phyloP scores from a whole-genome alignment of 1,140 invertebrate species.

The Drosophila simulans region DNA sequence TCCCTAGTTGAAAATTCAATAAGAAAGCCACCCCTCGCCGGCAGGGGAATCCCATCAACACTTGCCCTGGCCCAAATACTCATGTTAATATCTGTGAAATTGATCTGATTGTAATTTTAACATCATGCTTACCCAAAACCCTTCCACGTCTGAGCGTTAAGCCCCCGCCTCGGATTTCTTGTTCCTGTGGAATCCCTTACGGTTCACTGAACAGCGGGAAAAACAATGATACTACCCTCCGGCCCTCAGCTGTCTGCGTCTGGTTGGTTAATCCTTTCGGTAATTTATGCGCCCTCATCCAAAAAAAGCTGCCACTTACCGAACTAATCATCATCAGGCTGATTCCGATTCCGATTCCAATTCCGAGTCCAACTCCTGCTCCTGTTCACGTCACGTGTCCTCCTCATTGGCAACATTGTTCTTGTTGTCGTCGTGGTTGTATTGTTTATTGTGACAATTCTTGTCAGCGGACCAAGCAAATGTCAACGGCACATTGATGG shows the following conservation, averaged over 20 bases:
- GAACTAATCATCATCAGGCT: constrained; percentile 79
- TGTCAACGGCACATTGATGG: constrained; percentile 82
- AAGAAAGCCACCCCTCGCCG: constrained; percentile 53
- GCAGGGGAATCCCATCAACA: constrained; percentile 50
- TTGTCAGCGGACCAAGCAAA: constrained; percentile 78
- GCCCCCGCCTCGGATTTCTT: not conserved
- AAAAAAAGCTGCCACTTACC: constrained; percentile 71
- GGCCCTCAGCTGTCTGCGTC: constrained; percentile 59
- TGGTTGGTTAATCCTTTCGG: constrained; percentile 76
- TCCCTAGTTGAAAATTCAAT: constrained; percentile 23
- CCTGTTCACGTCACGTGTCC: constrained; percentile 70
- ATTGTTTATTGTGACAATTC: constrained; percentile 83
- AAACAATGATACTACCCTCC: constrained; percentile 52
- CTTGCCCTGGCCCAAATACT: constrained; percentile 58
- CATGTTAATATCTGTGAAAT: constrained; percentile 81
- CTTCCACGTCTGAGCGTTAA: constrained; percentile 1
- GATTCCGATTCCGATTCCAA: constrained; percentile 40
- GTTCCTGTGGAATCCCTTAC: constrained; percentile 62
- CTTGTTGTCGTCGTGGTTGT: constrained; percentile 68
- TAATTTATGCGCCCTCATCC: constrained; percentile 74
- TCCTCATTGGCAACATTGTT: constrained; percentile 54
- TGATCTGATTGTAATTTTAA: constrained; percentile 81
- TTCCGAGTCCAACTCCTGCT: constrained; percentile 4
- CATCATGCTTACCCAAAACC: constrained; percentile 34
- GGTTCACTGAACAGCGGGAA: constrained; percentile 65